phyloP scores from a whole-genome alignment of 2,797 vertebrate species.

The Pyrocephalus nanus region DNA sequence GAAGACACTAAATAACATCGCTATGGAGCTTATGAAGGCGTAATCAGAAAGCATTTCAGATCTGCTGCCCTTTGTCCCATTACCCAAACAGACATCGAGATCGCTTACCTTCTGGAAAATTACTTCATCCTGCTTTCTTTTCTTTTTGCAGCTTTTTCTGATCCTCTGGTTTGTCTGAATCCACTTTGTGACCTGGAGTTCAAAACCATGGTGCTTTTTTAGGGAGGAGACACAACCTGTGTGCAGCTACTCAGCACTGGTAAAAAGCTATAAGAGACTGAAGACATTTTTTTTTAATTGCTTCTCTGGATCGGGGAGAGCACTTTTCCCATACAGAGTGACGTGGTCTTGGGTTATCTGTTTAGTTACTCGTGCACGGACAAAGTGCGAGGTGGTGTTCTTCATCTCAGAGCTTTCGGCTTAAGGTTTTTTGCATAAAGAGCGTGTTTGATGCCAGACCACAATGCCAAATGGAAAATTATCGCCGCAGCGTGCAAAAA shows the following conservation, averaged over 20 bases:
- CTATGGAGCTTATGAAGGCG: not conserved
- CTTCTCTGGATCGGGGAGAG: conserved; percentile 37
- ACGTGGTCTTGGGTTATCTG: not conserved
- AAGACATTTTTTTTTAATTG: conserved; percentile 60
- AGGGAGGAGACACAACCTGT: not conserved
- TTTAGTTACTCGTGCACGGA: not conserved
- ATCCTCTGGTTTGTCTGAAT: conserved; percentile 81
- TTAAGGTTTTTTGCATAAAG: not conserved
- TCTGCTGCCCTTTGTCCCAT: not conserved
- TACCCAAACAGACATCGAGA: not conserved
- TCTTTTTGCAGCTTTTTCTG: conserved; percentile 85
- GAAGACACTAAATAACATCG: not conserved
- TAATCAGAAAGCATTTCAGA: not conserved
- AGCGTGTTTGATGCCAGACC: not conserved
- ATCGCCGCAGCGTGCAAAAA: accelerated
- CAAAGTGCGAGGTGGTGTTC: not conserved
- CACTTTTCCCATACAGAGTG: not conserved
- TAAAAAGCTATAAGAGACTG: conserved; percentile 66
- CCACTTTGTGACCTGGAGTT: conserved; percentile 92
- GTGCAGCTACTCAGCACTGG: conserved; percentile 42
- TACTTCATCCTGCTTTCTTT: conserved; percentile 78
- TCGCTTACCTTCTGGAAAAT: conserved; percentile 88
- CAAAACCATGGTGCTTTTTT: conserved; percentile 65
- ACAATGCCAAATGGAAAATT: not conserved
- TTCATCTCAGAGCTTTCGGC: not conserved